phyloP scores from a whole-genome alignment of 2,113 vertebrate species.

The Colossoma macropomum region DNA sequence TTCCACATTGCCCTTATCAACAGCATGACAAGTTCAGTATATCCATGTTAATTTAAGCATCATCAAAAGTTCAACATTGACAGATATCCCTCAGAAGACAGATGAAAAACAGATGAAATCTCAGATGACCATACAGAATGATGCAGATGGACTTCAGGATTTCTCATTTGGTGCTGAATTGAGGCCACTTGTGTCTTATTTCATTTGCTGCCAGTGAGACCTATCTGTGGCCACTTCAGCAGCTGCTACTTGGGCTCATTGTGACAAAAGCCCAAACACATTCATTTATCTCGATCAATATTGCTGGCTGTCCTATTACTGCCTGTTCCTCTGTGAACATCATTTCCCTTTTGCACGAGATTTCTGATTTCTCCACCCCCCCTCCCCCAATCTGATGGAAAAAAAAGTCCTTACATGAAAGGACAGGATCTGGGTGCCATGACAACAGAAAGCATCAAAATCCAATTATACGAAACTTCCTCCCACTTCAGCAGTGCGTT shows the following conservation, averaged over 20 bases:
- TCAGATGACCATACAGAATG: slow-evolving; percentile 59
- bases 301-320: slow-evolving; percentile 57
- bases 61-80: slow-evolving; percentile 13
- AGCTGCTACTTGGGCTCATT: slow-evolving; percentile 60
- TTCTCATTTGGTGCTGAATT: slow-evolving; percentile 71
- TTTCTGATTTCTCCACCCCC: slow-evolving; percentile 46
- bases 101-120: slow-evolving; percentile 23
- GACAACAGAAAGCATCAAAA: slow-evolving; percentile 79
- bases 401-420: slow-evolving; percentile 59
- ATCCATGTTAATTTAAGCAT: slow-evolving; percentile 4
- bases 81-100: background rate
- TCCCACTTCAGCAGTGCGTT: slow-evolving; percentile 74
- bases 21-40: background rate
- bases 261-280: slow-evolving; percentile 61
- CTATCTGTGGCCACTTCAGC: slow-evolving; percentile 65
- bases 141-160: slow-evolving; percentile 71
- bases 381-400: slow-evolving; percentile 22
- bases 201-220: slow-evolving; percentile 65
- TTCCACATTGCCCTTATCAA: slow-evolving; percentile 17
- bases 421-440: slow-evolving; percentile 74
- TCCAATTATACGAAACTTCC: slow-evolving; percentile 79
- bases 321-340: slow-evolving; percentile 58
- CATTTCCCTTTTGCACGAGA: slow-evolving; percentile 60
- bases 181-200: slow-evolving; percentile 68
- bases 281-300: slow-evolving; percentile 61